These are phyloP conservation scores for Itoplectis maculator DNA, from an alignment of 2,888 invertebrate genomes.

Conservation along the genomic window DNA sequence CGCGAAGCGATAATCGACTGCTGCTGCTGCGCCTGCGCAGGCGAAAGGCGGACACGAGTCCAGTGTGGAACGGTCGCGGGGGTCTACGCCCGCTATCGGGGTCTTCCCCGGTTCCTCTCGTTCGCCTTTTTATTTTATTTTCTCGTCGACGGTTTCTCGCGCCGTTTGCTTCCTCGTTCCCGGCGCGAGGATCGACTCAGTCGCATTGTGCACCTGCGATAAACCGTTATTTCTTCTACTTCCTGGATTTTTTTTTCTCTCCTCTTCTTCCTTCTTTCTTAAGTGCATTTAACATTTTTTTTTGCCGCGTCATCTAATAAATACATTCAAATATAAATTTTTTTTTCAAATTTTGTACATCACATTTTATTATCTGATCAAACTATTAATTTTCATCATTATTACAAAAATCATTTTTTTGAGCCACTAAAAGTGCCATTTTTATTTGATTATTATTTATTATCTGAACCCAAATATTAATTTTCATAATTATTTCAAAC, in stretches of 20 bases:
- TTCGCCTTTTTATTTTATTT: slow-evolving; percentile 40
- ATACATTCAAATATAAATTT: too few species aligned
- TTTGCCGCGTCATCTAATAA: background rate
- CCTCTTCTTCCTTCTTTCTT: slow-evolving; percentile 3
- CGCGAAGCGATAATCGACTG: background rate
- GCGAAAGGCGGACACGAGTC: slow-evolving; percentile 45
- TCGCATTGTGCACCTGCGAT: slow-evolving; percentile 58
- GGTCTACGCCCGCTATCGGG: slow-evolving; percentile 76
- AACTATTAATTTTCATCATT: too few species aligned
- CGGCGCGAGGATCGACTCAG: slow-evolving; percentile 34
- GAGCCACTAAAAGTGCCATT: too few species aligned
- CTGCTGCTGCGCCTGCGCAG: too few species aligned
- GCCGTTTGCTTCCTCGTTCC: slow-evolving; percentile 33
- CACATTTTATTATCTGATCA: too few species aligned
- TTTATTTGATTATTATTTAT: too few species aligned
- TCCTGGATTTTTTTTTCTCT: background rate
- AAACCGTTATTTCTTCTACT: slow-evolving; percentile 53
- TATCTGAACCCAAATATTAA: too few species aligned
- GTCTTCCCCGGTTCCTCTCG: slow-evolving; percentile 71
- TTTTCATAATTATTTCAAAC: too few species aligned
- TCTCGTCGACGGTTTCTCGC: background rate
- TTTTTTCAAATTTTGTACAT: too few species aligned
- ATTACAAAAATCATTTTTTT: too few species aligned
- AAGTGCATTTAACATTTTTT: background rate
- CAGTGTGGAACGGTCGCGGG: slow-evolving; percentile 36